Base-by-base conservation (phyloP, 2,113 vertebrate genomes). In the Empidonax traillii region DNA sequence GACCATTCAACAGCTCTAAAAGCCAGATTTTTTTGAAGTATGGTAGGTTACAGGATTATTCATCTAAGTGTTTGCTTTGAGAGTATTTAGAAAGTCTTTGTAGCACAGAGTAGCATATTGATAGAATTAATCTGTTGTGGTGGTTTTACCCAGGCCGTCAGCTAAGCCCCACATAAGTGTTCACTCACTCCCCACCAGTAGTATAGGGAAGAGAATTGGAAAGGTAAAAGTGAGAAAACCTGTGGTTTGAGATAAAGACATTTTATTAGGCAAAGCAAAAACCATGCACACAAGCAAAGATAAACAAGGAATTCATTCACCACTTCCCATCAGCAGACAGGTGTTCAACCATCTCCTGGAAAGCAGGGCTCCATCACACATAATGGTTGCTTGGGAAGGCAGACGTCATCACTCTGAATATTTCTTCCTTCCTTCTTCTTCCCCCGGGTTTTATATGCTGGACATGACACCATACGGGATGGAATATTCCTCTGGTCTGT, bases 361-460 rank as follows among this genome's bases (percentile, higher is more conserved):
- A 59, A 27, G 16, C 20, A 46, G 24, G 20, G 14, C 21, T 72
- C 23, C 14, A 31, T 66, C 52, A 31, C 0, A 0, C 13, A 23
- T 30, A 22, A 13, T 52, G 24, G 17, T n/a, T 52, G 11, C 17
- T 41, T 72, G 44, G 39, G 24, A 58, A 66, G 67, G 28, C 24
- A 61, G 8, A 46, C 12, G 13, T 46, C 33, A 20, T n/a, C 44
- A 46, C 4, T n/a, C 43, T 47, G 31, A 67, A 24, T 3, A 4
- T 25, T 67, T 43, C 2, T 13, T 20, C 41, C 27, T 56, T 77
- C 19, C 27, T n/a, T 31, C 12, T 33, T 55, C 21, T 49, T 63
- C 27, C 35, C 14, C 6, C 44, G n/a, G 33, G 33, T 66, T 28
- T 46, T 30, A 10, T 10, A 19, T 2, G 5, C 44, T 46, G 37